phyloP scores from a whole-genome alignment of 2,888 invertebrate genomes.

The Oligia fasciuncula region DNA sequence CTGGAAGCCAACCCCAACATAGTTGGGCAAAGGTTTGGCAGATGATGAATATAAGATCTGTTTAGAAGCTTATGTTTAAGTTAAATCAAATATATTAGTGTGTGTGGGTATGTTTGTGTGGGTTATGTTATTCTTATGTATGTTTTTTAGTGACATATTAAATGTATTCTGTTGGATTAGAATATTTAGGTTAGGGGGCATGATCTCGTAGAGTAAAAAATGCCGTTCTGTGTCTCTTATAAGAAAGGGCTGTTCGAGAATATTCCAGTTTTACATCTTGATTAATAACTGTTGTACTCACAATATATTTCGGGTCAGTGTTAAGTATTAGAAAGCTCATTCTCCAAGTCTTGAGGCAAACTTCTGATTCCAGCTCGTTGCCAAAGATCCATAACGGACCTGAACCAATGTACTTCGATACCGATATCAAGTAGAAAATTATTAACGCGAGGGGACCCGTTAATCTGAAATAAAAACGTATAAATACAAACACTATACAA shows the following conservation, averaged over 20 bases:
- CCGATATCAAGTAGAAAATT: slow-evolving; percentile 58
- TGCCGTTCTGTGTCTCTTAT: no score
- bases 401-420: slow-evolving; percentile 40
- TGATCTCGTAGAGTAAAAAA: no score
- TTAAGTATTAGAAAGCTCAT: slow-evolving; percentile 70
- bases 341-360: slow-evolving; percentile 70
- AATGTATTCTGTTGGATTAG: background rate
- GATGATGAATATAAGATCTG: background rate
- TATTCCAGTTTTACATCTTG: no score
- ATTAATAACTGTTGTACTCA: slow-evolving; percentile 29
- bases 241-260: no score
- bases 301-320: slow-evolving; percentile 56
- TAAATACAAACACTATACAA: background rate
- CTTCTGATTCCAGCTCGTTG: slow-evolving; percentile 46
- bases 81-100: no score
- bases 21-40: background rate
- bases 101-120: no score
- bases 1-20: background rate
- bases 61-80: no score
- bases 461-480: slow-evolving; percentile 54
- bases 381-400: slow-evolving; percentile 67
- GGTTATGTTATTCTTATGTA: no score
- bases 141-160: background rate
- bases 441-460: slow-evolving; percentile 60
- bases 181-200: no score